Conservation (phyloP, 1,140 invertebrate species). For the Drosophila nebulosa region DNA sequence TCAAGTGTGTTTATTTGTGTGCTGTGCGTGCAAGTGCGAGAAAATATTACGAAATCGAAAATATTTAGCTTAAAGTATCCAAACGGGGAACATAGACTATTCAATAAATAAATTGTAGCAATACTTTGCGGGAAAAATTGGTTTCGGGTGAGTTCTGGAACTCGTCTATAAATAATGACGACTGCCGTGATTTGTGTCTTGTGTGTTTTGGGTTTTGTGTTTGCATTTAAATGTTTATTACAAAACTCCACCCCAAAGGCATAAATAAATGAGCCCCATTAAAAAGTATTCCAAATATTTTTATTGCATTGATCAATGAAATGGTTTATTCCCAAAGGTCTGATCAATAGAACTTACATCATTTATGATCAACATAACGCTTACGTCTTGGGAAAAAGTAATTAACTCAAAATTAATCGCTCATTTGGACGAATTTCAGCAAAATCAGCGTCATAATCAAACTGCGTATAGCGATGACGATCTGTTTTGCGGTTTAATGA, state of each 20-base stretch:
- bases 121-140: conserved; percentile 37
- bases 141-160: conserved; percentile 63
- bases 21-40: not conserved
- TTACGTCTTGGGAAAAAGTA: conserved; percentile 62
- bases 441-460: conserved; percentile 5
- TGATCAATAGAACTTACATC: conserved; percentile 28
- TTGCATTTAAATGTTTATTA: conserved; percentile 36
- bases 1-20: conserved; percentile 10
- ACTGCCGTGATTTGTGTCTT: conserved; percentile 9
- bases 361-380: conserved; percentile 4
- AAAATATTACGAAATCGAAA: conserved; percentile 33
- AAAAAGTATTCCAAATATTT: conserved; percentile 27
- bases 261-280: conserved; percentile 42
- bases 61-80: conserved; percentile 7
- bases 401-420: conserved; percentile 32
- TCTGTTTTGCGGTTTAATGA: conserved; percentile 23
- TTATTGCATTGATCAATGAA: conserved; percentile 51
- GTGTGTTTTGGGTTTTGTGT: not conserved
- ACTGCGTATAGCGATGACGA: conserved; percentile 1
- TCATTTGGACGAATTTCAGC: not conserved
- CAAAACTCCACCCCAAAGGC: conserved; percentile 48
- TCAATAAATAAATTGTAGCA: conserved; percentile 54
- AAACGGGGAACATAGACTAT: conserved; percentile 39
- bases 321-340: conserved; percentile 48
- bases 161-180: conserved; percentile 56